Conservation (phyloP, 1,140 invertebrate genomes). For the Luehdorfia chinensis region DNA sequence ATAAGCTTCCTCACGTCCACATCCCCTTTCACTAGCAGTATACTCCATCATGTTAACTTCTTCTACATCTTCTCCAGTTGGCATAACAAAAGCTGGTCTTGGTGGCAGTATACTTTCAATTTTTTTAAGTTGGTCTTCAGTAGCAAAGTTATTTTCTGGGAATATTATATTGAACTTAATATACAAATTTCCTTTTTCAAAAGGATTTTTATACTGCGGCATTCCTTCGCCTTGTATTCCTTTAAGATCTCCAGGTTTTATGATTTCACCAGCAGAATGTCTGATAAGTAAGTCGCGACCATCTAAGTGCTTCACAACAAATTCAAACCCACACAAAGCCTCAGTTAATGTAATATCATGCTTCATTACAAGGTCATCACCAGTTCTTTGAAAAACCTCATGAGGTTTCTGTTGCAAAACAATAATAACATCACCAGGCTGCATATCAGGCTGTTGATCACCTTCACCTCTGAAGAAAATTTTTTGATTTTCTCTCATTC, state of each 20-base stretch:
- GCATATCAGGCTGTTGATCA: constrained; percentile 90
- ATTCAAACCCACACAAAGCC: constrained; percentile 92
- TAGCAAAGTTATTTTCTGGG: constrained; percentile 88
- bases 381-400: constrained; percentile 84
- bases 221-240: constrained; percentile 92
- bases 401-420: constrained; percentile 92
- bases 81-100: constrained; percentile 81
- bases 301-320: constrained; percentile 91
- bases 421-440: constrained; percentile 93
- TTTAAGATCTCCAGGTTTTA: constrained; percentile 89
- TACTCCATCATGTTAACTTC: constrained; percentile 90
- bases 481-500: constrained; percentile 92
- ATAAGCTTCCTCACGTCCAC: constrained; percentile 80
- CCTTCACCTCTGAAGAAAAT: constrained; percentile 93
- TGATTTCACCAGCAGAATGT: constrained; percentile 84
- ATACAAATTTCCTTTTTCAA: constrained; percentile 92
- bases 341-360: constrained; percentile 88
- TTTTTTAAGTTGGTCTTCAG: constrained; percentile 81
- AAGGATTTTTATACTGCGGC: constrained; percentile 90
- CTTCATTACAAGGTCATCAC: constrained; percentile 87
- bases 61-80: constrained; percentile 86
- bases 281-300: constrained; percentile 86
- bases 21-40: constrained; percentile 76
- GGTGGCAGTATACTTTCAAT: constrained; percentile 85
- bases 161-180: constrained; percentile 92